These are phyloP conservation scores for Drosophila subquinaria DNA, from an alignment of 2,888 invertebrate species.

Conservation along the genomic window DNA sequence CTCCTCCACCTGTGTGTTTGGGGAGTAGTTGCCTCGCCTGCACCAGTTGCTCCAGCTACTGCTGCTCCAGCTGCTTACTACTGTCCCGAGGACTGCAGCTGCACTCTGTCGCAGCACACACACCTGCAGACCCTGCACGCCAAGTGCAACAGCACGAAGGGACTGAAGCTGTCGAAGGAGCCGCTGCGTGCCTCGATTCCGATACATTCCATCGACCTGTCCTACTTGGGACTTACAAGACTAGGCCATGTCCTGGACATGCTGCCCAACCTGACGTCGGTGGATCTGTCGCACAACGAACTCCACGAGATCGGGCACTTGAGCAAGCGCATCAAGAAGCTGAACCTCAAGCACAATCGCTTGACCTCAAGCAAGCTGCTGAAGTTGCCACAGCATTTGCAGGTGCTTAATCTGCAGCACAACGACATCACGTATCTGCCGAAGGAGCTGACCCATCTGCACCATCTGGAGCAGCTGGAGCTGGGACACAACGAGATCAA, in stretches of 20 bases:
- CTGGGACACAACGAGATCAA: conserved; percentile 89
- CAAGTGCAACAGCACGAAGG: conserved; percentile 82
- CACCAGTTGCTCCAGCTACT: conserved; percentile 15
- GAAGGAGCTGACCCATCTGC: conserved; percentile 86
- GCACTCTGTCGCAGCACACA: conserved; percentile 71
- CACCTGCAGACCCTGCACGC: conserved; percentile 81
- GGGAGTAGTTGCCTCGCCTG: conserved; percentile 19
- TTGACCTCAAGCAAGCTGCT: conserved; percentile 87
- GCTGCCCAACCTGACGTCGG: conserved; percentile 88
- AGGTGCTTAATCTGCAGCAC: conserved; percentile 88
- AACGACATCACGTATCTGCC: conserved; percentile 88
- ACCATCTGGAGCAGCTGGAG: conserved; percentile 88
- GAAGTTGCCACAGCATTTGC: conserved; percentile 87
- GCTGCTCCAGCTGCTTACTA: conserved; percentile 27
- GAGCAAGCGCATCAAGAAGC: conserved; percentile 87
- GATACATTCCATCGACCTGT: conserved; percentile 87
- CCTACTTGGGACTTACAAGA: conserved; percentile 88
- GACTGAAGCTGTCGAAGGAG: conserved; percentile 62
- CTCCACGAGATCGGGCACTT: conserved; percentile 88
- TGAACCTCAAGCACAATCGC: conserved; percentile 88
- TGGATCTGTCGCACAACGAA: conserved; percentile 89
- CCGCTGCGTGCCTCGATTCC: conserved; percentile 69
- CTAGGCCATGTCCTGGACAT: conserved; percentile 87
- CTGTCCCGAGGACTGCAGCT: conserved; percentile 84
- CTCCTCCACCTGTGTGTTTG: conserved; percentile 54